These are phyloP conservation scores for Cochlearius cochlearius DNA, from an alignment of 2,113 vertebrate species.

Conservation along the genomic window DNA sequence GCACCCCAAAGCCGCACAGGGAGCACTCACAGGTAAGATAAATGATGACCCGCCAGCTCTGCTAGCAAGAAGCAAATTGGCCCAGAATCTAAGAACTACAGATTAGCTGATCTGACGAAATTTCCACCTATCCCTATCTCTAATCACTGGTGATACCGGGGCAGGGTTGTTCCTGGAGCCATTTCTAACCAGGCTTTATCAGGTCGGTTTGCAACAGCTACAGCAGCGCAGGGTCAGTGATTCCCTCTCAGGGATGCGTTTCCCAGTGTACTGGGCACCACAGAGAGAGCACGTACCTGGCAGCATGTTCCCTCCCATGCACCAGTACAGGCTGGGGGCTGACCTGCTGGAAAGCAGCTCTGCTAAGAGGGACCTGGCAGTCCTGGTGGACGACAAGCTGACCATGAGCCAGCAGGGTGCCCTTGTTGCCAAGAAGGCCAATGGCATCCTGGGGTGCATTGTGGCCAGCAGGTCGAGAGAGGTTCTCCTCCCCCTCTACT, in stretches of 20 bases:
- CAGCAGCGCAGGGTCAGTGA: background rate
- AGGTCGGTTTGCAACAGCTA: background rate
- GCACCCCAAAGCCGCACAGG: background rate
- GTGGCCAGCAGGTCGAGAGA: no score
- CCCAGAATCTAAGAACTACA: background rate
- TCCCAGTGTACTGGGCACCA: fast-evolving
- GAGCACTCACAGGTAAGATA: background rate
- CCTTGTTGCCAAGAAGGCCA: no score
- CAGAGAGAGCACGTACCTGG: background rate
- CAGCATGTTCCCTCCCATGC: background rate
- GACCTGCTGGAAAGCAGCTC: no score
- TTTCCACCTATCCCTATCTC: background rate
- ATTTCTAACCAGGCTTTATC: background rate
- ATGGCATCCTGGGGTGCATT: no score
- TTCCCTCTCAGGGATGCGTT: background rate
- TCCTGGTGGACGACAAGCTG: no score
- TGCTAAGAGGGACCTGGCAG: no score
- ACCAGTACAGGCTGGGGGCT: no score
- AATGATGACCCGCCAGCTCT: background rate
- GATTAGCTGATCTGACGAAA: background rate
- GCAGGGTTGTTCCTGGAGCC: background rate
- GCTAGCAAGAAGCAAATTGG: background rate
- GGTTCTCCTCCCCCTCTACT: no score
- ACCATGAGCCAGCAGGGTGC: no score
- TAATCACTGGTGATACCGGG: fast-evolving